phyloP scores from a whole-genome alignment of 2,888 invertebrate genomes.

The Tipula lateralis region DNA sequence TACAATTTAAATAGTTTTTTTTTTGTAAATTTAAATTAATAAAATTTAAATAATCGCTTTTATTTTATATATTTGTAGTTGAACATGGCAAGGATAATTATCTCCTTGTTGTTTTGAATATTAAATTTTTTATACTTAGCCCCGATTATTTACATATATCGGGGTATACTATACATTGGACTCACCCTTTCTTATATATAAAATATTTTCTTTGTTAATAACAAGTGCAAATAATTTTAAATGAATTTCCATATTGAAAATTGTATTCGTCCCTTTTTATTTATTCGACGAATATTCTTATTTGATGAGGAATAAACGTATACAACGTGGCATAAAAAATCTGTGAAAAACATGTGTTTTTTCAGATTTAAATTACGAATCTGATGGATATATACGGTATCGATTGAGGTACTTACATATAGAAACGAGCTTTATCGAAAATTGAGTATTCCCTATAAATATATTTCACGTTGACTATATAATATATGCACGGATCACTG shows the following conservation, averaged over 20 bases:
- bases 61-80: background rate
- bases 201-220: background rate
- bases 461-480: background rate
- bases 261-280: background rate
- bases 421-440: background rate
- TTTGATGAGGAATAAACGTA: background rate
- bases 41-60: slow-evolving; percentile 11
- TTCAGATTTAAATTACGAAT: background rate
- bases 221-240: background rate
- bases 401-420: background rate
- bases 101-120: slow-evolving; percentile 19
- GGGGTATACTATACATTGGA: background rate
- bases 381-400: background rate
- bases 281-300: background rate
- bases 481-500: background rate
- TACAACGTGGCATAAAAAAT: background rate
- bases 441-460: background rate
- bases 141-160: background rate
- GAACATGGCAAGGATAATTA: background rate
- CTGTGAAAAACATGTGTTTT: background rate
- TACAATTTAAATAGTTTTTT: background rate
- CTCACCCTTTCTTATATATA: background rate
- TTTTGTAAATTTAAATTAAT: background rate
- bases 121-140: background rate
- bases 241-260: background rate